These are phyloP conservation scores for Dichetophora obliterata DNA, from an alignment of 2,888 invertebrate species.

Conservation along the genomic window DNA sequence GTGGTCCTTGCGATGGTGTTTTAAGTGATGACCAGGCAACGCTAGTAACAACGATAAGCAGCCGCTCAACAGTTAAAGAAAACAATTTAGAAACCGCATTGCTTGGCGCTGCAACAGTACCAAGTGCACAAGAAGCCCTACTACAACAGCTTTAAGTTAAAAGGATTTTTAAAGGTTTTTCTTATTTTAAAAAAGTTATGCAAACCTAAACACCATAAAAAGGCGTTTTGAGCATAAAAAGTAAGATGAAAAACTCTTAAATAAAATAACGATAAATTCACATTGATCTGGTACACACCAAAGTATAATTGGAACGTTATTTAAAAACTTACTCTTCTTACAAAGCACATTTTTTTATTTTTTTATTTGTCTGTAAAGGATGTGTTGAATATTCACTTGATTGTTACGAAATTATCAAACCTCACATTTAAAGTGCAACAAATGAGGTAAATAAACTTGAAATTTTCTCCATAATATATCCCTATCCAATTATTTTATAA, in stretches of 20 bases:
- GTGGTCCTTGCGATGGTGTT: conserved; percentile 37
- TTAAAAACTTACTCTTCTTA: too few species aligned
- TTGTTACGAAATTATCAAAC: too few species aligned
- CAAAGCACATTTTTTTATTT: too few species aligned
- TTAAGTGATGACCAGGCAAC: background rate
- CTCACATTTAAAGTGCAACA: too few species aligned
- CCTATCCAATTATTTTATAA: too few species aligned
- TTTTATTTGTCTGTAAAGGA: too few species aligned
- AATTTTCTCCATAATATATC: too few species aligned
- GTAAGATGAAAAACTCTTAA: background rate
- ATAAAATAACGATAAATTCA: background rate
- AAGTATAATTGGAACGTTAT: too few species aligned
- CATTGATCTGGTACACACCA: too few species aligned
- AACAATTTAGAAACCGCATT: background rate
- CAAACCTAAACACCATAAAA: too few species aligned
- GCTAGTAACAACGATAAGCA: background rate
- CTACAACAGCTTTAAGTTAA: conserved; percentile 11
- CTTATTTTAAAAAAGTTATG: background rate
- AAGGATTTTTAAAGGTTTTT: background rate
- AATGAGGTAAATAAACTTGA: too few species aligned
- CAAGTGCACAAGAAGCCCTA: conserved; percentile 16
- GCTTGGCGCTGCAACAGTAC: background rate
- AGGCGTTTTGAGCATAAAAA: background rate
- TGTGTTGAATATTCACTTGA: too few species aligned
- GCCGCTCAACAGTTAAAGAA: background rate